Evolutionary conservation across 1,140 invertebrate species (phyloP), one percentile per base, ranked within the genome.

Genomic region (Diachasmimorpha longicaudata): DNA sequence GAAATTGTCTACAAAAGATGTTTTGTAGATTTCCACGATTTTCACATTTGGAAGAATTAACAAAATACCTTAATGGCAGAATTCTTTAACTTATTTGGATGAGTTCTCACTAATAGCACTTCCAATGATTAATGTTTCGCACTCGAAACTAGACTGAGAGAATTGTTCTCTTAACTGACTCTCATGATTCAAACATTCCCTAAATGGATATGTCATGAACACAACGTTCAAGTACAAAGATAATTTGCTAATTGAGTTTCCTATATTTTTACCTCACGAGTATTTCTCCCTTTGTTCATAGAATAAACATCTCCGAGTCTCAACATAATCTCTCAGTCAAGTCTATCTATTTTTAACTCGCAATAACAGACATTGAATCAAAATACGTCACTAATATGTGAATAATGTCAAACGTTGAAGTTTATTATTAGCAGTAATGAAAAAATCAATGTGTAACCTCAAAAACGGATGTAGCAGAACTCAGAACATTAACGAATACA

Each of bases 391-490:
- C 19, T 63, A 63, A 63, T 63, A 63, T 63, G 58, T 63, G 19
- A 63, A 31, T 63, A 63, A 63, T 63, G 58, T 63, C 58, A 63
- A 63, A 63, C 19, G 23, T 63, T 25, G 23, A 52, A 63, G 58
- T 63, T 63, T 63, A 63, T 63, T 63, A 63, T 63, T 25, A 63
- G 21, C 5, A 63, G 23, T 63, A 31, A 63, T 25, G 21, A 19
- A 63, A 63, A 63, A 63, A 63, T 63, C 58, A 25, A 63, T 63
- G 58, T 31, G 31, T 63, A 63, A 63, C 58, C 58, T 63, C 23
- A 23, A 63, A 63, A 16, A 52, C 11, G 11, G 13, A 19, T 16
- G 14, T 23, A 25, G 58, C 58, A 63, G 58, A 25, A 25, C 5
- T 8, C 1, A 23, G 58, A 16, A 1, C 19, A 25, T 1, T 25